Base-by-base conservation (phyloP, 2,888 invertebrate genomes). In the Tenodera sinensis region DNA sequence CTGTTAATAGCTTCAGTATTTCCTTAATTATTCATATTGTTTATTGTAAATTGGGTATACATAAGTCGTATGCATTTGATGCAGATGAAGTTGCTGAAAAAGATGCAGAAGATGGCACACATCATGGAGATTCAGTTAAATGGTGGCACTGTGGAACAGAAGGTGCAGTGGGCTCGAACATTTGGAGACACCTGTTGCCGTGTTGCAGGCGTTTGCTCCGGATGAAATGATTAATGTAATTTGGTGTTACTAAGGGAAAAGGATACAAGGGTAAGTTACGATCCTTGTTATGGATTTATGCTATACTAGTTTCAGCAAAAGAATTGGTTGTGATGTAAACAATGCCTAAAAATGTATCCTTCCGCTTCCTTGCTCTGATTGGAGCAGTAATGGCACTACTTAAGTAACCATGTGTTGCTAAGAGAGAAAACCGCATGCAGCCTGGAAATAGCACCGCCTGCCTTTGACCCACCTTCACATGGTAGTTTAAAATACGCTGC, bases 91-190 rank as follows among this genome's bases (percentile, higher is more conserved):
- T 94, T 99, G 92, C 95, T 99, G 94, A 98, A 98, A 93, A 98
- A 98, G 94, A 97, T 99, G 90, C 99, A 99, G 94, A 99, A 99
- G 97, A 99, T 99, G 94, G 99, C 99, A 3, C 99, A 99, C 93
- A 98, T 99, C 91, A 99, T 99, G 98, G 99, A 99, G 95, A 98
- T 99, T 93, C 99, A 99, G 94, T 93, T 99, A 91, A 99, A 99
- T 93, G 99, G 99, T 92, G 99, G 99, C 91, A 96, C 97, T 92
- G 96, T 99, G 92, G 96, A 97, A 91, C 97, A 99, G 92, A 99
- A 99, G 94, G 98, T 99, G 82, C 97, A 98, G 93, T 99, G 99
- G 99, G 99, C 99, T 25, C 96, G 97, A 98, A 93, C 98, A 99
- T 93, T 95, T 99, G 91, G 99, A 99, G 93, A 98, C 99, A 93